Evolutionary conservation across 2,888 invertebrate species (phyloP), one percentile per base, ranked within the genome.

Genomic region (Cheilosia vulpina): DNA sequence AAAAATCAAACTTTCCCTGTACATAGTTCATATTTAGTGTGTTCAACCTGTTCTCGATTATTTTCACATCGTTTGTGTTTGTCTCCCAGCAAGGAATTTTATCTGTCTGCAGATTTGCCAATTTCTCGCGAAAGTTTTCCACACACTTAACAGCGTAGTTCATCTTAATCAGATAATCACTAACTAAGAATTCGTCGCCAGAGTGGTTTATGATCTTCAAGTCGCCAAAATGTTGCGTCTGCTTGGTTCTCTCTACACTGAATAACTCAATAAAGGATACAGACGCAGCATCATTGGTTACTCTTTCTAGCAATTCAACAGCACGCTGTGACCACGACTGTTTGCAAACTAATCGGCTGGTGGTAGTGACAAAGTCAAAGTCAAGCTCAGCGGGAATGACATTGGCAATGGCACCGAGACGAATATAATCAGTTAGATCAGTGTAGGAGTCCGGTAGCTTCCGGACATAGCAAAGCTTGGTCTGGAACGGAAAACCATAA

Each of bases 401-500:
- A 57, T 88, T 66, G 0, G 78, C 87, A 24, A 89, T 62, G 0
- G 87, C 89, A 1, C 89, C 89, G 17, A 84, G 27, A 0, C 84
- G 78, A 15, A 89, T 79, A 53, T 80, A 84, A 45, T 87, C 80
- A 7, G 88, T 81, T 17, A 47, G 72, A 5, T 17, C 15, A 13
- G 75, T 41, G 31, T 78, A 82, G 0, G 50, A 19, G 6, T 79
- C 83, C 0, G 89, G 88, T 57, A 89, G 57, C 31, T 81, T 73
- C 1, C 88, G 83, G 17, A 89, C 50, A 58, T 88, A 78, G 1
- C 87, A 79, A 4, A 78, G 53, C 17, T 87, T 88, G 0, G 89
- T 89, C 31, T 88, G 87, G 31, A 89, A 88, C 4, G 89, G 89
- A 71, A 89, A 89, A 1, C 89, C 89, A 69, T 89, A 88, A 53